phyloP scores from a whole-genome alignment of 2,797 vertebrate genomes.

The Enteromius trimaculatus region DNA sequence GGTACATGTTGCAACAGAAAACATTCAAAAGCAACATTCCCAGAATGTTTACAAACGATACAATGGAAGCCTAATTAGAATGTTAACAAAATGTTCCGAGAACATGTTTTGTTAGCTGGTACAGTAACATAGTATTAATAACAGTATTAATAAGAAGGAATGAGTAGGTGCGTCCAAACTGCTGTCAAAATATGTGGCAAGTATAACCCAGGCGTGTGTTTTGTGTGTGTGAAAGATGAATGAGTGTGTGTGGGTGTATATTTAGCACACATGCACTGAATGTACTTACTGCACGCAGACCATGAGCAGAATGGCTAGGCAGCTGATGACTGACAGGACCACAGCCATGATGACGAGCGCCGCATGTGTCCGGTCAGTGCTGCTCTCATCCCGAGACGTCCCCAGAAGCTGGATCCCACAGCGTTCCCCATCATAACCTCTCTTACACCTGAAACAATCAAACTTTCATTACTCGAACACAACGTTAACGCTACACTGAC shows the following conservation, averaged over 20 bases:
- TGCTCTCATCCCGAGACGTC: constrained; percentile 17
- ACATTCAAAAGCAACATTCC: neutral
- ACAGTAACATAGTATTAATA: neutral
- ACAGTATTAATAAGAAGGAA: neutral
- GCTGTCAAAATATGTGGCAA: neutral
- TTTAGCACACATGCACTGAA: constrained; percentile 42
- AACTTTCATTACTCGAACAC: neutral
- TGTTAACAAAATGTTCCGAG: neutral
- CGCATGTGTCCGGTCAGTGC: constrained; percentile 69
- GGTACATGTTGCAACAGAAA: neutral
- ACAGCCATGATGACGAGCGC: constrained; percentile 76
- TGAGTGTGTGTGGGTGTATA: constrained; percentile 69
- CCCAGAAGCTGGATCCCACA: constrained; percentile 76
- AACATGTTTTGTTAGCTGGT: neutral
- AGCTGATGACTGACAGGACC: constrained; percentile 80
- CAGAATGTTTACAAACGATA: neutral
- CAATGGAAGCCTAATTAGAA: neutral
- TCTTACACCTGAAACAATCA: constrained; percentile 72
- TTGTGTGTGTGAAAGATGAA: constrained; percentile 8
- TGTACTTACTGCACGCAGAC: constrained; percentile 79
- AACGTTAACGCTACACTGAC: neutral
- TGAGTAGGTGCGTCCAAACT: constrained; percentile 7
- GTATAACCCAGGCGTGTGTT: constrained; percentile 40
- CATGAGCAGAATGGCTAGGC: constrained; percentile 77
- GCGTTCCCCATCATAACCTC: constrained; percentile 77